phyloP scores from a whole-genome alignment of 2,888 invertebrate species.

The Lasius fuliginosus region DNA sequence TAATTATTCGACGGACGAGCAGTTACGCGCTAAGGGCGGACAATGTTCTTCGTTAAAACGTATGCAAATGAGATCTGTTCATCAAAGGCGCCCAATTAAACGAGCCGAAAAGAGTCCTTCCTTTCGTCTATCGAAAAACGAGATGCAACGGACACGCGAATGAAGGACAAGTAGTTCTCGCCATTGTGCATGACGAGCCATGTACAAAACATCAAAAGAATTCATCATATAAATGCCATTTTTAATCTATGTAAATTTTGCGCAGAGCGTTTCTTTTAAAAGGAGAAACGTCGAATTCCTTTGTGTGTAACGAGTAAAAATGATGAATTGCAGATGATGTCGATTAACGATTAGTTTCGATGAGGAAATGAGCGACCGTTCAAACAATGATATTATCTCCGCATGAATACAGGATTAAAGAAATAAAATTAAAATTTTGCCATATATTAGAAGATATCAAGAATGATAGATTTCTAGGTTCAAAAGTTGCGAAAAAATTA shows the following conservation, averaged over 20 bases:
- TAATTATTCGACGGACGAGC: conserved; percentile 58
- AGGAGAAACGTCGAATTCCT: background rate
- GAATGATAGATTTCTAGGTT: background rate
- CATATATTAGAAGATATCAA: background rate
- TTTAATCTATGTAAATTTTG: conserved; percentile 16
- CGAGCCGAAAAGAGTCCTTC: conserved; percentile 15
- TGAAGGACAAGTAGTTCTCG: conserved; percentile 27
- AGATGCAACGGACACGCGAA: conserved; percentile 27
- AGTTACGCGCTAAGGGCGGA: conserved; percentile 53
- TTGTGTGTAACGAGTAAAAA: background rate
- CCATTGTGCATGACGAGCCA: background rate
- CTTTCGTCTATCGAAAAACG: conserved; percentile 18
- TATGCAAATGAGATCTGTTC: conserved; percentile 62
- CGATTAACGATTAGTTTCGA: background rate
- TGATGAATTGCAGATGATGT: conserved; percentile 14
- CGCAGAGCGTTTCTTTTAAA: background rate
- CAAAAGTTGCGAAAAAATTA: background rate
- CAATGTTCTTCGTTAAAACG: conserved; percentile 60
- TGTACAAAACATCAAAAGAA: background rate
- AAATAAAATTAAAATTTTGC: background rate
- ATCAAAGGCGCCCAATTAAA: conserved; percentile 56
- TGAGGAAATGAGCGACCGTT: background rate
- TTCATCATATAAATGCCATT: background rate
- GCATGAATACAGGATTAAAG: background rate
- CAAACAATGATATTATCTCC: background rate